phyloP scores from a whole-genome alignment of 2,888 invertebrate species.

The Prenolepis imparis region DNA sequence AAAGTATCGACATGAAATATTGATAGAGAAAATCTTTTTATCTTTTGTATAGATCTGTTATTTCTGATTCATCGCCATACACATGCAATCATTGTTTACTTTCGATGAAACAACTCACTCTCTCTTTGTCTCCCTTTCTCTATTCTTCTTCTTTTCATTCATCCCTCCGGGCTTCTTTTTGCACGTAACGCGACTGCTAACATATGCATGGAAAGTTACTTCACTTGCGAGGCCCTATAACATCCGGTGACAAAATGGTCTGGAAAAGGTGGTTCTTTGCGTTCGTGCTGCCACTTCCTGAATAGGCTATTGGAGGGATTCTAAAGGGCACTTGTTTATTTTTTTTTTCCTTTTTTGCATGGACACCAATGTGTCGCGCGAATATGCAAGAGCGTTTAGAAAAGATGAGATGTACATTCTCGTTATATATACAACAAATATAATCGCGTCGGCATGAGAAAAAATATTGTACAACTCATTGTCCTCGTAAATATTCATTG shows the following conservation, averaged over 20 bases:
- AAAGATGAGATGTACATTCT: neutral
- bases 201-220: conserved; percentile 79
- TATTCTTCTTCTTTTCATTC: conserved; percentile 26
- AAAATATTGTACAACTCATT: neutral
- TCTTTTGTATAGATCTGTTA: neutral
- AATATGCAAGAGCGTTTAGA: conserved; percentile 23
- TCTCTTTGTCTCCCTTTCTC: neutral
- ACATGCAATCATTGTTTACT: conserved; percentile 37
- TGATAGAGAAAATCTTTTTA: neutral
- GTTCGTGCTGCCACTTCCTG: conserved; percentile 45
- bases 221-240: conserved; percentile 59
- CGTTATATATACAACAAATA: neutral
- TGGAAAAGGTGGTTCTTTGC: conserved; percentile 45
- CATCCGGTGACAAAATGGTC: conserved; percentile 64
- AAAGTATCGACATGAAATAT: neutral
- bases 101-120: conserved; percentile 61
- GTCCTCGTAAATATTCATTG: neutral
- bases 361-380: neutral
- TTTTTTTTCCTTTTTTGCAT: conserved; percentile 9
- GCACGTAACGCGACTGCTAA: conserved; percentile 74
- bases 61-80: conserved; percentile 35
- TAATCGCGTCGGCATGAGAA: neutral
- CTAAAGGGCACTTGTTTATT: conserved; percentile 35
- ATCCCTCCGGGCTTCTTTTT: conserved; percentile 34
- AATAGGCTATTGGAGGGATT: conserved; percentile 52